These are phyloP conservation scores for Rhinoraja longicauda DNA, from an alignment of 2,797 vertebrate genomes.

Conservation along the genomic window DNA sequence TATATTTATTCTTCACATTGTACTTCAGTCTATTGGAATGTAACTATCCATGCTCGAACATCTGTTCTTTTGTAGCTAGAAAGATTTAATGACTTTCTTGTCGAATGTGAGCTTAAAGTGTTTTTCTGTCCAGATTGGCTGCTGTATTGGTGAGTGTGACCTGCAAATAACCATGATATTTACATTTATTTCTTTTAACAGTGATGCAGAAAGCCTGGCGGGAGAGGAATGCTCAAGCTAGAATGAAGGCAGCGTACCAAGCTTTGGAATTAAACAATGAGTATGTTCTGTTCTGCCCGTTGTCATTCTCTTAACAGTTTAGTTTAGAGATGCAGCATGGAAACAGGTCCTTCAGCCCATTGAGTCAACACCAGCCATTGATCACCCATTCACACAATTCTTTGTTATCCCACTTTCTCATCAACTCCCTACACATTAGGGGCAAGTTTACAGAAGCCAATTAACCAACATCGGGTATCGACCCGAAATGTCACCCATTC, in stretches of 20 bases:
- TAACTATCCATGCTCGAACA: conserved; percentile 3
- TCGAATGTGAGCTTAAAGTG: not conserved
- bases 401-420: too few relatives aligned
- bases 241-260: conserved; percentile 93
- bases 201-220: conserved; percentile 99
- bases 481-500: too few relatives aligned
- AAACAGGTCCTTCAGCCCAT: too few relatives aligned
- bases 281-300: conserved; percentile 63
- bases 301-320: not conserved
- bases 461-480: too few relatives aligned
- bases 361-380: too few relatives aligned
- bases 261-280: conserved; percentile 92
- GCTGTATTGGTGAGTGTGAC: not conserved
- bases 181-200: conserved; percentile 50
- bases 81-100: not conserved
- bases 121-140: not conserved
- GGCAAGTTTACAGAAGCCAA: too few relatives aligned
- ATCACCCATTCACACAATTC: too few relatives aligned
- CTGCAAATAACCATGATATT: not conserved
- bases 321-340: too few relatives aligned
- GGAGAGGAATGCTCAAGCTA: conserved; percentile 91
- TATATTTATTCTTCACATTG: not conserved
- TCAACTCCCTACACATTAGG: too few relatives aligned
- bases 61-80: not conserved
- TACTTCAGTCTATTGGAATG: not conserved